A percentile compares a stretch with the other conserved stretches of the same genome.
phyloP scores from a whole-genome alignment of 1,140 invertebrate species.

The Drosophila miranda region DNA sequence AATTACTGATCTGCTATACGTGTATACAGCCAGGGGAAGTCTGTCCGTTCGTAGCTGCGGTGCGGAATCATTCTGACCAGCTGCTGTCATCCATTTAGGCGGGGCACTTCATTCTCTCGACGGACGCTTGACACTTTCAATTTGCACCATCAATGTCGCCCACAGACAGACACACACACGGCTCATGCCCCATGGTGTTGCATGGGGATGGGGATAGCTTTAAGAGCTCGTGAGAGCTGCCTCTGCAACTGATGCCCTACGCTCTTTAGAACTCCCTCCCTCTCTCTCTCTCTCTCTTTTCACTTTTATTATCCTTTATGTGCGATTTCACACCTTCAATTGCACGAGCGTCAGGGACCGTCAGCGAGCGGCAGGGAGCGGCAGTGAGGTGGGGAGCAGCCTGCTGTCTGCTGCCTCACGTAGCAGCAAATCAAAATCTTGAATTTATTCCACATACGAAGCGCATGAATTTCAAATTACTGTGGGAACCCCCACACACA shows the following conservation, averaged over 20 bases:
- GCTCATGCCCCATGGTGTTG: too few species aligned
- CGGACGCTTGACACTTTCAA: not conserved
- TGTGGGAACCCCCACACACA: constrained; percentile 58
- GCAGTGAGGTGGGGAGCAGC: not conserved
- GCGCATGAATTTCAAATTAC: constrained; percentile 82
- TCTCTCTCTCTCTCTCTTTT: constrained; percentile 56
- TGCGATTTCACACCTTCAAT: constrained; percentile 78
- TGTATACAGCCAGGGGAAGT: not conserved
- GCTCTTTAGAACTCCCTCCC: constrained; percentile 1
- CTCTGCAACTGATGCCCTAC: constrained; percentile 22
- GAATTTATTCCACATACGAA: constrained; percentile 82
- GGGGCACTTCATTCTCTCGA: not conserved
- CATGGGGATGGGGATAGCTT: not conserved
- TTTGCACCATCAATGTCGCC: constrained; percentile 3
- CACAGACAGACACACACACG: not conserved
- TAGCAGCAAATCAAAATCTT: constrained; percentile 80
- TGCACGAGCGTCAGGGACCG: constrained; percentile 40
- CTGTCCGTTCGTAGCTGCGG: not conserved
- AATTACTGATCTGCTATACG: too few species aligned
- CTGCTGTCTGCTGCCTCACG: constrained; percentile 56
- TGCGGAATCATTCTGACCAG: too few species aligned
- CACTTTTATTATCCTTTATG: constrained; percentile 79
- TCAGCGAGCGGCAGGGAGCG: not conserved
- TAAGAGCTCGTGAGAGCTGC: constrained; percentile 8
- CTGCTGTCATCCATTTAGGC: not conserved